phyloP scores from a whole-genome alignment of 2,888 invertebrate species.

The Lordiphosa andalusiaca region DNA sequence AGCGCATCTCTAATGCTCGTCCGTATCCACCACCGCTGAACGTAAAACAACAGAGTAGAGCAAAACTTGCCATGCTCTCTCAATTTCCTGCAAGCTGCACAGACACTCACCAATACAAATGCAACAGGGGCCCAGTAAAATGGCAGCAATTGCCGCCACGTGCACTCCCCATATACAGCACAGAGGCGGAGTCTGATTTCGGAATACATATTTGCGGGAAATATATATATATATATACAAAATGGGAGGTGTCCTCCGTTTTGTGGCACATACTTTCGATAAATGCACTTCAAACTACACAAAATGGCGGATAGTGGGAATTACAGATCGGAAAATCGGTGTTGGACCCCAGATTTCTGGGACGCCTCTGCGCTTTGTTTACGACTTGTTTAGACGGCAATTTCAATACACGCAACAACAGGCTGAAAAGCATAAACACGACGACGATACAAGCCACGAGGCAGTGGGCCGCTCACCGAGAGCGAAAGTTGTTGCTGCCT shows the following conservation, averaged over 20 bases:
- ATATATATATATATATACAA: constrained; percentile 11
- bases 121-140: constrained; percentile 44
- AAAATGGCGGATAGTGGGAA: constrained; percentile 56
- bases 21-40: constrained; percentile 44
- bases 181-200: constrained; percentile 75
- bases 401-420: constrained; percentile 51
- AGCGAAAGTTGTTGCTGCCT: constrained; percentile 61
- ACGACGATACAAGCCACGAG: constrained; percentile 49
- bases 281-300: constrained; percentile 18
- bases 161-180: constrained; percentile 55
- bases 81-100: constrained; percentile 40
- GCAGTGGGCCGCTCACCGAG: constrained; percentile 49
- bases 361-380: constrained; percentile 78
- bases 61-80: constrained; percentile 36
- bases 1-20: constrained; percentile 44
- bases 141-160: constrained; percentile 39
- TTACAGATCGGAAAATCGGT: background rate
- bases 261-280: constrained; percentile 10
- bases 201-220: constrained; percentile 41
- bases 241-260: constrained; percentile 52
- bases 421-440: constrained; percentile 58
- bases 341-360: constrained; percentile 29
- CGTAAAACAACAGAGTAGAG: constrained; percentile 24
- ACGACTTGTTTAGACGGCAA: constrained; percentile 69
- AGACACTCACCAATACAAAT: constrained; percentile 53